Evolutionary conservation across 53 echinoderm and acorn worm genomes (phyloP).

Genomic region (Patiria pectinifera): DNA sequence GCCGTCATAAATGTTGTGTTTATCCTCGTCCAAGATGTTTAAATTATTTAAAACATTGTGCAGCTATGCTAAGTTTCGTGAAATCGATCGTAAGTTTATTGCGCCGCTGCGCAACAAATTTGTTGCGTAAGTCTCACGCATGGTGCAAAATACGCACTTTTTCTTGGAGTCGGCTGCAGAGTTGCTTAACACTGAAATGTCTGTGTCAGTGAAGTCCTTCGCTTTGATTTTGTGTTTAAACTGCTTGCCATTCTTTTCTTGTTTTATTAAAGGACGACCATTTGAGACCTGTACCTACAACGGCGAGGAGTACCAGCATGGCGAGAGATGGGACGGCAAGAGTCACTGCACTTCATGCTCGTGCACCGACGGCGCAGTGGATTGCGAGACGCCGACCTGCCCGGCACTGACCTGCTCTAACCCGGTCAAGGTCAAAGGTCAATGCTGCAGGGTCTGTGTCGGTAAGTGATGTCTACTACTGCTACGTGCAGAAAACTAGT

Average conservation of each 20-base stretch:
- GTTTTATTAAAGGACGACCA: neutral
- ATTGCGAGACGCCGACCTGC: constrained; percentile 74
- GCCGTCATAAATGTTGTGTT: too few species aligned
- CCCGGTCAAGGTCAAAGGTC: constrained; percentile 73
- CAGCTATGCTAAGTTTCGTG: too few species aligned
- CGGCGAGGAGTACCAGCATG: constrained; percentile 70
- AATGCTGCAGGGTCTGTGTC: constrained; percentile 74
- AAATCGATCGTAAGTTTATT: too few species aligned
- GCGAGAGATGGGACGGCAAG: constrained; percentile 62
- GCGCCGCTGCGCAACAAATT: too few species aligned
- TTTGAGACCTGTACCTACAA: constrained; percentile 71
- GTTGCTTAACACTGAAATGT: too few species aligned
- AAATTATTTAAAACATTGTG: too few species aligned
- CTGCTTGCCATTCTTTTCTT: neutral
- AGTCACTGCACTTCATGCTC: constrained; percentile 73
- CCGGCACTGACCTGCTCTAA: constrained; percentile 72
- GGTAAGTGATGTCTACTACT: neutral
- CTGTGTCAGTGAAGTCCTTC: neutral
- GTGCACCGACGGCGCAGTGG: constrained; percentile 75
- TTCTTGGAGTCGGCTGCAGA: too few species aligned
- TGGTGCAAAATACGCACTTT: too few species aligned
- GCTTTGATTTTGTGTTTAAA: neutral
- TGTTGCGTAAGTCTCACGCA: too few species aligned
- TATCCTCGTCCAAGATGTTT: too few species aligned
- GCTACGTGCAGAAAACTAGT: too few species aligned